Conservation (phyloP, 2,888 invertebrate genomes). For the Philaethria dido region DNA sequence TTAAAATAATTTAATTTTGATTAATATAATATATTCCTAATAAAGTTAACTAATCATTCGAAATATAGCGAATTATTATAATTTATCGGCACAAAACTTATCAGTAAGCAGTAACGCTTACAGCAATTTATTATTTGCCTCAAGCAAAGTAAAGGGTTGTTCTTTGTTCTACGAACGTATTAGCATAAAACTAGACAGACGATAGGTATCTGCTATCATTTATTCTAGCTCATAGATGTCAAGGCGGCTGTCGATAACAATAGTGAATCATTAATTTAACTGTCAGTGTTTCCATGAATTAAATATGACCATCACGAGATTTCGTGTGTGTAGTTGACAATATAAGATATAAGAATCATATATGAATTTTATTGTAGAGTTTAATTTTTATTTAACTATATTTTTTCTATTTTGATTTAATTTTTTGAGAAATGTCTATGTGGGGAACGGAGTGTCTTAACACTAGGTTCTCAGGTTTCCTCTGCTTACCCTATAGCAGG, state of each 20-base stretch:
- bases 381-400: too few relatives aligned
- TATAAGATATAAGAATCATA: not conserved
- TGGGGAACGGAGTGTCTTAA: too few relatives aligned
- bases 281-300: constrained; percentile 50
- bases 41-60: too few relatives aligned
- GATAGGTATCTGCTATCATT: constrained; percentile 10
- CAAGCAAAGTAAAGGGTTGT: constrained; percentile 10
- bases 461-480: too few relatives aligned
- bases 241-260: constrained; percentile 49
- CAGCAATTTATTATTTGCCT: not conserved
- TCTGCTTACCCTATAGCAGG: too few relatives aligned
- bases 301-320: constrained; percentile 46
- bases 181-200: not conserved
- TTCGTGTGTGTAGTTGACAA: constrained; percentile 28
- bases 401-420: too few relatives aligned
- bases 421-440: too few relatives aligned
- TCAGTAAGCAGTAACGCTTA: not conserved
- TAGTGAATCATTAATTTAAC: constrained; percentile 46
- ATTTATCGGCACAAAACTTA: not conserved
- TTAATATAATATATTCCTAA: too few relatives aligned
- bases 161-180: constrained; percentile 8
- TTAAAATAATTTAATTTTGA: too few relatives aligned
- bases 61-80: not conserved
- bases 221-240: constrained; percentile 38
- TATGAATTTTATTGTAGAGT: not conserved